Evolutionary conservation across 2,888 invertebrate species (phyloP).

Genomic region (Agapostemon virescens): DNA sequence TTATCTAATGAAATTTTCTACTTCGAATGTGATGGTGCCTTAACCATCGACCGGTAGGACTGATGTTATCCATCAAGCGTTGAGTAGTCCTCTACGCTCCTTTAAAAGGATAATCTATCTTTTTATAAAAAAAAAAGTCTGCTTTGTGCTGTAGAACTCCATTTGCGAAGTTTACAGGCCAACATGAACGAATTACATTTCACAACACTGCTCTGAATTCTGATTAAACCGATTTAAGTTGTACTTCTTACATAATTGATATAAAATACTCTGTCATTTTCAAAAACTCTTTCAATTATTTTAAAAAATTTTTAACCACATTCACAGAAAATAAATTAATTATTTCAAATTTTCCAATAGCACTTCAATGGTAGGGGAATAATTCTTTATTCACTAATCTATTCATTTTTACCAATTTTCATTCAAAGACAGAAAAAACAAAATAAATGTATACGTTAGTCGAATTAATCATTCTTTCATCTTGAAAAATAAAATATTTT

Average conservation of each 20-base stretch:
- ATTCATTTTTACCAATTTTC: not conserved
- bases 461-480: too few species aligned
- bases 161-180: not conserved
- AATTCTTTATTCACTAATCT: too few species aligned
- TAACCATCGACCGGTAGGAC: conserved; percentile 5
- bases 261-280: not conserved
- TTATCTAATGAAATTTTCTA: conserved; percentile 49
- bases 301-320: too few species aligned
- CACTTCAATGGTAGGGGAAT: too few species aligned
- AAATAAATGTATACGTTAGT: too few species aligned
- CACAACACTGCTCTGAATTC: not conserved
- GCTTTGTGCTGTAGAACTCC: not conserved
- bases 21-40: conserved; percentile 27
- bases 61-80: conserved; percentile 16
- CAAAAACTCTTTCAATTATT: not conserved
- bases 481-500: not conserved
- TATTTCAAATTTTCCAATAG: too few species aligned
- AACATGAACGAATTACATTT: not conserved
- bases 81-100: not conserved
- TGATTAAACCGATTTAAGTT: not conserved
- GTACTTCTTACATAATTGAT: not conserved
- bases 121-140: not conserved
- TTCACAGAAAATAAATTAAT: too few species aligned
- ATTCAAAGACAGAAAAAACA: not conserved
- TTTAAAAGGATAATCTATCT: not conserved